A percentile compares a stretch with the other conserved stretches of the same genome.
phyloP scores from a whole-genome alignment of 2,113 vertebrate genomes.

The Crotalus tigris region DNA sequence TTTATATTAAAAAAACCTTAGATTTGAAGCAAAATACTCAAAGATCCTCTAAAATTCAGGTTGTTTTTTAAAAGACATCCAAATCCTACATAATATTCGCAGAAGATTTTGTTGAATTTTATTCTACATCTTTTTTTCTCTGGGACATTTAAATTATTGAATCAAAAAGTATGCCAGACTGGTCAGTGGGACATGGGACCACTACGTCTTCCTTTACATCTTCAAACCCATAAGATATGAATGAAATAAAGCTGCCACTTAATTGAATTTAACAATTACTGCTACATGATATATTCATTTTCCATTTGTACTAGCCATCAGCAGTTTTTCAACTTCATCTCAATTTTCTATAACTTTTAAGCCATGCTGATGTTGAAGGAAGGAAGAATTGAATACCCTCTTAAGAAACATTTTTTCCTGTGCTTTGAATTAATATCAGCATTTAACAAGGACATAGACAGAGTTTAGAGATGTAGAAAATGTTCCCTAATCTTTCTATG shows the following conservation, averaged over 20 bases:
- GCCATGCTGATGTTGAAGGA: neutral
- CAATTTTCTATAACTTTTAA: slow-evolving; percentile 2
- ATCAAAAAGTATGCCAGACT: neutral
- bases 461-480: neutral
- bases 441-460: neutral
- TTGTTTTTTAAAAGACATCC: neutral
- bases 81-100: neutral
- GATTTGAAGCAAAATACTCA: neutral
- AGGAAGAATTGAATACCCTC: slow-evolving; percentile 21
- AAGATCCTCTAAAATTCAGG: neutral
- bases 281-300: neutral
- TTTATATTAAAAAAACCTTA: too few relatives aligned
- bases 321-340: slow-evolving; percentile 19
- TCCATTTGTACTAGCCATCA: neutral
- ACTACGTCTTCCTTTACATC: neutral
- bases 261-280: slow-evolving; percentile 27
- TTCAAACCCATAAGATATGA: slow-evolving; percentile 15
- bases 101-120: neutral
- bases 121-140: neutral
- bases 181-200: neutral
- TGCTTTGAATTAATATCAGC: neutral
- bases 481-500: neutral
- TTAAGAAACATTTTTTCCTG: neutral
- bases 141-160: neutral
- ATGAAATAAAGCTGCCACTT: neutral